Conservation (phyloP, 1,140 invertebrate species). For the Lordiphosa mommai region DNA sequence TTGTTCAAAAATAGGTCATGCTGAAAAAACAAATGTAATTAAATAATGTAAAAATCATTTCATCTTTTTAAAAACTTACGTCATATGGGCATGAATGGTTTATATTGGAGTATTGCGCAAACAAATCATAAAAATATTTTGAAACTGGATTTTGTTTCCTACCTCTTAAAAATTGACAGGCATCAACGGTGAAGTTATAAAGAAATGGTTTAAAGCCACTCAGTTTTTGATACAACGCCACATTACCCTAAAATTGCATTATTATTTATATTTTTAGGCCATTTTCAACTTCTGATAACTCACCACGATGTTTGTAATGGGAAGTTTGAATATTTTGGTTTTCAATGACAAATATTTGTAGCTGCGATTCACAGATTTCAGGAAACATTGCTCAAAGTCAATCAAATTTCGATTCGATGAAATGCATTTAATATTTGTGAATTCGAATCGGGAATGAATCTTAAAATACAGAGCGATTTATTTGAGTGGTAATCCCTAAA, state of each 20-base stretch:
- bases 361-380: constrained; percentile 7
- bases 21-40: not conserved
- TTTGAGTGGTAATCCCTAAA: not conserved
- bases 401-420: not conserved
- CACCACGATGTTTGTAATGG: not conserved
- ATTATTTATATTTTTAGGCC: not conserved
- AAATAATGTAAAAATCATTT: not conserved
- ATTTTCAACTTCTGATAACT: not conserved
- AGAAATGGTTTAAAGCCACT: constrained; percentile 13
- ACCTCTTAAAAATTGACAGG: constrained; percentile 4
- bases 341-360: constrained; percentile 1
- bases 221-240: not conserved
- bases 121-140: not conserved
- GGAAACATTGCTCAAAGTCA: not conserved
- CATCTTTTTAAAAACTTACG: not conserved
- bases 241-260: not conserved
- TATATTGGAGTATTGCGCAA: not conserved
- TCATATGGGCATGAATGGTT: constrained; percentile 14
- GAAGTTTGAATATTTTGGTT: no score
- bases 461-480: not conserved
- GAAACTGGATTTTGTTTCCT: not conserved
- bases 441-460: not conserved
- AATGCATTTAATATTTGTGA: not conserved
- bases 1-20: not conserved
- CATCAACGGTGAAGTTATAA: constrained; percentile 13